Base-by-base conservation (phyloP, 1,140 invertebrate genomes). In the Ooceraea biroi region DNA sequence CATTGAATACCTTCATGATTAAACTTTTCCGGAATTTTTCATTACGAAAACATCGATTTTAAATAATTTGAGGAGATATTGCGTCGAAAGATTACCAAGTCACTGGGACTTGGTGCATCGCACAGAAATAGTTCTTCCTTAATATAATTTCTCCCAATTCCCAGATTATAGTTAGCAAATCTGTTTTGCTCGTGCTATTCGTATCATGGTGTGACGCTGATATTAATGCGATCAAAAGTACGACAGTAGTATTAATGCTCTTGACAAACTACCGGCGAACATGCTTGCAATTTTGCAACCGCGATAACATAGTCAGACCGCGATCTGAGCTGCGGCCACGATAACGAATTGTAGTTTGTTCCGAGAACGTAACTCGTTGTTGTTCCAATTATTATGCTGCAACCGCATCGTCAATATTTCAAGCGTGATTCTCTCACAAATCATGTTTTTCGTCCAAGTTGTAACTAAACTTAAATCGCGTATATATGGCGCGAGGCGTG, bases 191-290 rank as follows among this genome's bases (percentile, higher is more conserved):
- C 44, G 68, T 41, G 22, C 3, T 25, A n/a, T 46, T 48, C 44
- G 69, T 36, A 60, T 74, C 71, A 82, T 74, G 22, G 66, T 41
- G 55, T 25, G 17, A 17, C 55, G n/a, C 58, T 19, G 57, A 61
- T 80, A 80, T 71, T 80, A 80, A 80, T 80, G 50, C 76, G 76
- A 80, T 80, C 76, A 71, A 71, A 71, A 80, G 65, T 41, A 41
- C 19, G 22, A 50, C 55, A 80, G 69, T 71, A 25, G 69, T 57
- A 80, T 65, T 80, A 27, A n/a, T 27, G 44, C 36, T 36, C 36
- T 36, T 36, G 36, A 66, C 73, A 66, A 77, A 77, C 44, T 66
- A 7, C n/a, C 52, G 65, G 76, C 52, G 66, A 71, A 71, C 68
- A 44, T 57, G 65, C 65, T 58, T 57, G 50, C 65, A 58, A 71